Conservation (phyloP, 2,888 invertebrate genomes). For the Drosophila fungiperda region DNA sequence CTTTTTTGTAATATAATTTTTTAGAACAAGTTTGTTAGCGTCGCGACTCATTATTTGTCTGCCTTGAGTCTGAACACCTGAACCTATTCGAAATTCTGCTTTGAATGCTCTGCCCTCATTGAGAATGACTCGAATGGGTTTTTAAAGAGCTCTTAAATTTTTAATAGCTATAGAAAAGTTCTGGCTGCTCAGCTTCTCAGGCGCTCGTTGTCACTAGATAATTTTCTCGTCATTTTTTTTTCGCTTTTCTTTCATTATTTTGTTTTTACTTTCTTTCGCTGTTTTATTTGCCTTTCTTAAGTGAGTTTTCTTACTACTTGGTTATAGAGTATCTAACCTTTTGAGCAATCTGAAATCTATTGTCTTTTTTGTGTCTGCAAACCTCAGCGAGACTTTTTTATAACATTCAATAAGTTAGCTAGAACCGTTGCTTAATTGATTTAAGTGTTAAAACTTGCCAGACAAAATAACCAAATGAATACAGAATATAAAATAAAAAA, state of each 20-base stretch:
- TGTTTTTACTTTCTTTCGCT: neutral
- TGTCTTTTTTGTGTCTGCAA: slow-evolving; percentile 23
- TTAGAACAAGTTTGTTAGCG: neutral
- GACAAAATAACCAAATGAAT: slow-evolving; percentile 41
- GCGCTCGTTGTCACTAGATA: neutral
- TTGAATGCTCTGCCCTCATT: neutral
- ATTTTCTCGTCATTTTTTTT: neutral
- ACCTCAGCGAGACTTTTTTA: slow-evolving; percentile 43
- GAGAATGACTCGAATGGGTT: neutral
- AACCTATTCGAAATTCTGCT: neutral
- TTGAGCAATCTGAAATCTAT: neutral
- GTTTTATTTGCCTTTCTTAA: neutral
- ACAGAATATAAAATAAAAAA: slow-evolving; percentile 19
- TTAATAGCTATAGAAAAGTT: neutral
- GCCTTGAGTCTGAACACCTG: neutral
- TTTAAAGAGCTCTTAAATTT: neutral
- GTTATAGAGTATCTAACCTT: neutral
- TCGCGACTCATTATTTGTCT: slow-evolving; percentile 1
- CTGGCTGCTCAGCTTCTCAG: slow-evolving; percentile 4
- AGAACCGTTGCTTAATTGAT: slow-evolving; percentile 65
- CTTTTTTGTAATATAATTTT: neutral
- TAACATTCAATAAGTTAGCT: slow-evolving; percentile 44
- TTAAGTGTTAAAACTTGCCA: slow-evolving; percentile 74
- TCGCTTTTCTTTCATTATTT: neutral
- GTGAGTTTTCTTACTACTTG: neutral